Percentiles rank a stretch among this genome's conserved stretches.
Evolutionary conservation across 2,888 invertebrate species (phyloP).

Genomic region (Lumbricus terrestris): DNA sequence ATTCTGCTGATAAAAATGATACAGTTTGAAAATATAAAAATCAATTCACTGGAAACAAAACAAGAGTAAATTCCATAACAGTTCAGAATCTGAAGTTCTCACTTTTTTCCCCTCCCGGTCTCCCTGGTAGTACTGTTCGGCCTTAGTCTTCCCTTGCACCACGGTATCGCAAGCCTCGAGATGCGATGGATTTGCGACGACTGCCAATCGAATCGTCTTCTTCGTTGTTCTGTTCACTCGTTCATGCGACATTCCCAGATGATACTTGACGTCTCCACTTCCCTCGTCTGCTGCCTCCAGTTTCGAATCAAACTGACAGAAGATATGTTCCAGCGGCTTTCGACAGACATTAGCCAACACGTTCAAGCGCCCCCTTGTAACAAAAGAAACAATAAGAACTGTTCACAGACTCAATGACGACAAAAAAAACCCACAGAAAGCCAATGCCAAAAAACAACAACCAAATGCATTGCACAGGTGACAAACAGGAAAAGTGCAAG

Average conservation of each 20-base stretch:
- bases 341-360: constrained; percentile 88
- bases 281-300: constrained; percentile 73
- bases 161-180: constrained; percentile 91
- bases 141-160: constrained; percentile 90
- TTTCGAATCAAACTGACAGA: constrained; percentile 84
- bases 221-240: constrained; percentile 83
- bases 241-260: constrained; percentile 75
- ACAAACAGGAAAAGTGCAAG: neutral
- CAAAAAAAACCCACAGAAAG: neutral
- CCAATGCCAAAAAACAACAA: neutral
- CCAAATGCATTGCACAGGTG: neutral
- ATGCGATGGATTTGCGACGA: constrained; percentile 89
- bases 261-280: constrained; percentile 79
- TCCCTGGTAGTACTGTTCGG: constrained; percentile 91
- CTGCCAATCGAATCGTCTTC: constrained; percentile 82
- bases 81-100: neutral
- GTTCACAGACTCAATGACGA: neutral
- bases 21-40: neutral
- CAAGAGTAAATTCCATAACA: neutral
- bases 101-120: constrained; percentile 66
- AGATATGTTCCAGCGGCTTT: constrained; percentile 83
- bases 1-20: neutral
- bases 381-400: neutral
- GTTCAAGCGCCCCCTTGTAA: constrained; percentile 75
- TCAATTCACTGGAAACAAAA: neutral